Conservation (phyloP, 2,113 vertebrate genomes). For the Benitochromis conjunctus region DNA sequence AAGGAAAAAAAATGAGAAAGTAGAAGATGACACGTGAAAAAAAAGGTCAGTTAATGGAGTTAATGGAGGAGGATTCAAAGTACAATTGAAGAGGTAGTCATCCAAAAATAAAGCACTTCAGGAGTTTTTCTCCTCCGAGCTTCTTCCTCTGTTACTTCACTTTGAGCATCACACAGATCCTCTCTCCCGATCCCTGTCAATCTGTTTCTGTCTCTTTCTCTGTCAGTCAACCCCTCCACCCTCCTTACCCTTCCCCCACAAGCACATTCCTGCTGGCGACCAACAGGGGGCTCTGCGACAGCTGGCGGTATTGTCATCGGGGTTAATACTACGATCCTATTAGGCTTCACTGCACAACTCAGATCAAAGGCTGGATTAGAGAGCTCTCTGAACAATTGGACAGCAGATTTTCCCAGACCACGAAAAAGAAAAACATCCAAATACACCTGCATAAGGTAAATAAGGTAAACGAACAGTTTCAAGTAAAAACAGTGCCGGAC, state of each 20-base stretch:
- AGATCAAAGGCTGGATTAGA: conserved; percentile 88
- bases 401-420: conserved; percentile 52
- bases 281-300: conserved; percentile 79
- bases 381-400: conserved; percentile 88
- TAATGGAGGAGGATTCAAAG: neutral
- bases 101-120: conserved; percentile 42
- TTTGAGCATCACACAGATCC: conserved; percentile 65
- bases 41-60: neutral
- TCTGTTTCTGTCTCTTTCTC: conserved; percentile 8
- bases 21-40: neutral
- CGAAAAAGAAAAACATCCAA: neutral
- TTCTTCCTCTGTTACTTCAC: conserved; percentile 61
- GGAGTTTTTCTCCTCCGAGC: conserved; percentile 22
- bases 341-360: conserved; percentile 84
- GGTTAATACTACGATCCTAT: conserved; percentile 96
- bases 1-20: neutral
- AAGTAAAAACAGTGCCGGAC: neutral
- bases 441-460: neutral
- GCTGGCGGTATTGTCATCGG: conserved; percentile 81
- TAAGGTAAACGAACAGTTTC: neutral
- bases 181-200: neutral
- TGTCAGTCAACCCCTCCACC: conserved; percentile 25
- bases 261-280: conserved; percentile 64
- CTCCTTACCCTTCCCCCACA: conserved; percentile 28
- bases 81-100: conserved; percentile 13